Percentiles rank a stretch among this genome's conserved stretches.
These are phyloP conservation scores for Acanthosepion lycidas DNA, from an alignment of 2,888 invertebrate species.

Conservation along the genomic window DNA sequence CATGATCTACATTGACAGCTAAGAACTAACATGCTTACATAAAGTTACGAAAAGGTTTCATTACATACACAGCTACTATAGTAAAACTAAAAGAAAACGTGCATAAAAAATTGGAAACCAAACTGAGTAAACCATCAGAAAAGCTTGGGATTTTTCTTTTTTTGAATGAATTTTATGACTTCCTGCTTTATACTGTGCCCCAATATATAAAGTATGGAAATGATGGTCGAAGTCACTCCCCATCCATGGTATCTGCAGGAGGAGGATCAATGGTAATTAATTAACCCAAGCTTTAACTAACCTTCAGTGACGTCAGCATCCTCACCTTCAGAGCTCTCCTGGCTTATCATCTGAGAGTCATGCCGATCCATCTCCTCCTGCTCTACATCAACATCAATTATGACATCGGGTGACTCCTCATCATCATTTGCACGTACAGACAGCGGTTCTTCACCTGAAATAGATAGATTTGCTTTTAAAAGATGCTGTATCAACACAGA, in stretches of 20 bases:
- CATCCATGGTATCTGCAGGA: constrained; percentile 20
- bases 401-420: constrained; percentile 58
- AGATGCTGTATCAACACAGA: constrained; percentile 34
- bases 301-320: constrained; percentile 65
- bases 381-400: constrained; percentile 71
- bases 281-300: constrained; percentile 51
- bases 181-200: background rate
- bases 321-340: constrained; percentile 71
- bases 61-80: background rate
- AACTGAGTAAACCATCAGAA: background rate
- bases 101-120: background rate
- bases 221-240: background rate
- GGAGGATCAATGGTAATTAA: background rate
- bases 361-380: constrained; percentile 70
- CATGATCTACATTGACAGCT: background rate
- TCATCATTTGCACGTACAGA: constrained; percentile 49
- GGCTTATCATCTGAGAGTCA: constrained; percentile 75
- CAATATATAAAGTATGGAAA: background rate
- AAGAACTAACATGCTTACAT: background rate
- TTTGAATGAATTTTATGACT: background rate
- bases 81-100: background rate
- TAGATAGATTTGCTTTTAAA: constrained; percentile 1
- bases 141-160: background rate
- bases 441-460: constrained; percentile 51
- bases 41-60: background rate